Base-by-base conservation (phyloP, 2,888 invertebrate genomes). In the Himalopsyche anomala region DNA sequence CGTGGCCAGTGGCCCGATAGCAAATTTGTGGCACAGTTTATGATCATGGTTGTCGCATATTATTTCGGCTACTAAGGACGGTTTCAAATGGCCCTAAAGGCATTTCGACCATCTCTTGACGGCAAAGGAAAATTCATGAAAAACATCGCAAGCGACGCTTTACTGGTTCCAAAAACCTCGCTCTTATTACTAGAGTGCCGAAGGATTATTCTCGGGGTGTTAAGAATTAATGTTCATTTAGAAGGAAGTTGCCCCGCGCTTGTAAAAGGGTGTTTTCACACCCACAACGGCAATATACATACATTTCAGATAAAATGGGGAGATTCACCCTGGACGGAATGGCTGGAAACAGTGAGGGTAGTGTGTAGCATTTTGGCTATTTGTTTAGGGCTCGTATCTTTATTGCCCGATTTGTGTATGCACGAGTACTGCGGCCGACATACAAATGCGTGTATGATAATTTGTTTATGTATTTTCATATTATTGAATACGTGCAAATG, bases 21-120 rank as follows among this genome's bases (percentile, higher is more conserved):
- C 93, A 93, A 93, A 93, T 93, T 93, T 92, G 92, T 91, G 91
- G 92, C 91, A 92, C 92, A 93, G 92, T 93, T 93, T 93, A 93
- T 92, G 93, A 92, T 90, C 89, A 89, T 90, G 87, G 89, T 87
- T 89, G 90, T 91, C 90, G 91, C 91, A 90, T 92, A 91, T 90
- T 89, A 91, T 90, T 87, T 91, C 91, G 92, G 91, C 90, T 85
- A 86, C 87, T 85, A 55, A 91, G 90, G 86, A 87, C 85, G 87
- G 86, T 85, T 87, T 84, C 90, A 91, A 93, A 92, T 92, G 91
- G 92, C 92, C 91, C 92, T 91, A 92, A 92, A 91, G 93, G 92
- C 92, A 89, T 92, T 92, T 91, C 91, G 91, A 91, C 91, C 91
- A 91, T 91, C 92, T 92, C 91, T 91, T 91, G 91, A 89, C 89